Evolutionary conservation across 2,797 vertebrate genomes (phyloP).

Genomic region (Poecilia picta): DNA sequence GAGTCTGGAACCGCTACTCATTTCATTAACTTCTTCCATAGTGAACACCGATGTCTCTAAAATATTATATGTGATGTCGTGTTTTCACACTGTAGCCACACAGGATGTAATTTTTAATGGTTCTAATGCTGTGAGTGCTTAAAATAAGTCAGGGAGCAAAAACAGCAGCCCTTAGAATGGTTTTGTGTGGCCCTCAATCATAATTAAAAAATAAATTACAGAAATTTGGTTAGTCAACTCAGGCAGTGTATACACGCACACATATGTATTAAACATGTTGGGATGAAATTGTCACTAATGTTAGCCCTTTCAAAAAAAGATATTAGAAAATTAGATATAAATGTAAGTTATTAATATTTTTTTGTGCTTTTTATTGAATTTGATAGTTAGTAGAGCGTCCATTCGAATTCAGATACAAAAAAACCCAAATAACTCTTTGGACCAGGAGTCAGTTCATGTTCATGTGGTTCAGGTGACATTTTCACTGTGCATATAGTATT

Average conservation of each 20-base stretch:
- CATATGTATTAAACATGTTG: neutral
- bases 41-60: constrained; percentile 15
- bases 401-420: too few relatives aligned
- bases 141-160: neutral
- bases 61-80: constrained; percentile 23
- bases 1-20: constrained; percentile 19
- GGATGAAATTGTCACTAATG: neutral
- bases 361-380: neutral
- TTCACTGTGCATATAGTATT: neutral
- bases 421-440: neutral
- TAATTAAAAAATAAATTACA: neutral
- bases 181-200: neutral
- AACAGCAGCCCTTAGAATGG: neutral
- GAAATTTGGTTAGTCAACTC: neutral
- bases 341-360: neutral
- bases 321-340: neutral
- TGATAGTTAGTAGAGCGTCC: neutral
- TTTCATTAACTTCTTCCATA: constrained; percentile 25
- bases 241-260: neutral
- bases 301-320: neutral
- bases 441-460: neutral
- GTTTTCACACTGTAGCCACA: neutral
- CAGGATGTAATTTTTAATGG: neutral
- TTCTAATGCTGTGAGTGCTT: neutral
- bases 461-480: neutral